These are phyloP conservation scores for Scomber japonicus DNA, from an alignment of 2,113 vertebrate species.

Conservation along the genomic window DNA sequence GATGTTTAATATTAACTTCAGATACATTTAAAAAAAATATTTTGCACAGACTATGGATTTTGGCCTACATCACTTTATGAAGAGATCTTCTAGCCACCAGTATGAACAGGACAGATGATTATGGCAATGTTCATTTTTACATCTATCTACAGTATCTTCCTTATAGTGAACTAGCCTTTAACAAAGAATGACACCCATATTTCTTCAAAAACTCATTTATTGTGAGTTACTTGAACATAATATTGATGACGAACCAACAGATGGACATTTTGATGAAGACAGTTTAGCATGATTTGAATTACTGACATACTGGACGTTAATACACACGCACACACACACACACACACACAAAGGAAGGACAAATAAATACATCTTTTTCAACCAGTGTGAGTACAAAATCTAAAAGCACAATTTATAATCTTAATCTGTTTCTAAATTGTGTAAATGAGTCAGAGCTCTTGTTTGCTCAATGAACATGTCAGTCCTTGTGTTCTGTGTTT, in stretches of 20 bases:
- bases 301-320: neutral
- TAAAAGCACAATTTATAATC: slow-evolving; percentile 8
- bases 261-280: neutral
- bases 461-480: neutral
- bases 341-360: slow-evolving; percentile 24
- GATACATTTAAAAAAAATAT: no score
- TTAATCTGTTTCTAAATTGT: neutral
- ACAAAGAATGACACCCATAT: neutral
- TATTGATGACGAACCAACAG: slow-evolving; percentile 15
- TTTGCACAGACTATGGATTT: no score
- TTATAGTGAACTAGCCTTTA: no score
- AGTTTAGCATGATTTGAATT: neutral
- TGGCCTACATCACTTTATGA: no score
- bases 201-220: slow-evolving; percentile 57
- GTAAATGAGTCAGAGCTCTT: neutral
- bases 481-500: neutral
- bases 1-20: no score
- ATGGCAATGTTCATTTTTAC: no score
- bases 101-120: no score
- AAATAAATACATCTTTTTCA: slow-evolving; percentile 42
- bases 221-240: slow-evolving; percentile 22
- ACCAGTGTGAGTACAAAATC: neutral
- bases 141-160: no score
- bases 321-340: neutral
- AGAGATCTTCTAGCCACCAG: no score